Conservation (phyloP, 2,888 invertebrate species). For the Tachina lurida region DNA sequence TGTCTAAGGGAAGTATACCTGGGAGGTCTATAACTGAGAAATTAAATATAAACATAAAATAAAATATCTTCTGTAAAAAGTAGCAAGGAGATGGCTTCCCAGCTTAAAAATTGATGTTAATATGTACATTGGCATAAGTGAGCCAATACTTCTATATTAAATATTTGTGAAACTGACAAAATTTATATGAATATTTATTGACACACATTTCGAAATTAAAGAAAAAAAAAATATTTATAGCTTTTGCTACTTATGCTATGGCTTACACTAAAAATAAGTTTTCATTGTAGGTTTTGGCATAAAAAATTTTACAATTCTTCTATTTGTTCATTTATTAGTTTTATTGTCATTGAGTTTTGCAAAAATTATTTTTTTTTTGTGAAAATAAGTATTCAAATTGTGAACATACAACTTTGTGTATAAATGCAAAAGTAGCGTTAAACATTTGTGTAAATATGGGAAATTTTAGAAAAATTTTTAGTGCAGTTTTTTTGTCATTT, state of each 20-base stretch:
- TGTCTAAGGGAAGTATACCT: not conserved
- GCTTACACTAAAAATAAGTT: slow-evolving; percentile 4
- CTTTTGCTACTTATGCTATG: slow-evolving; percentile 1
- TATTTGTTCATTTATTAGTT: not conserved
- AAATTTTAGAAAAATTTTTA: slow-evolving; percentile 25
- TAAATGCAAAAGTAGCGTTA: slow-evolving; percentile 14
- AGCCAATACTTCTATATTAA: not conserved
- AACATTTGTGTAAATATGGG: slow-evolving; percentile 67
- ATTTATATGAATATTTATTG: slow-evolving; percentile 24
- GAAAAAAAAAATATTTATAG: not conserved
- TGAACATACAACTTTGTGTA: slow-evolving; percentile 8
- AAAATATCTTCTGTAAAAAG: not conserved
- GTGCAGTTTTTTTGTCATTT: not conserved
- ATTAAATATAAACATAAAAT: not conserved
- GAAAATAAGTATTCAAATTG: not conserved
- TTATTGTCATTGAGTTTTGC: slow-evolving; percentile 26
- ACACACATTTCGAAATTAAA: slow-evolving; percentile 25
- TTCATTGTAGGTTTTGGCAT: not conserved
- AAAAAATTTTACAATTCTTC: slow-evolving; percentile 41
- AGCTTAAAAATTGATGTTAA: not conserved
- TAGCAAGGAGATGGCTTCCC: not conserved
- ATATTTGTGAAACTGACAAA: slow-evolving; percentile 7
- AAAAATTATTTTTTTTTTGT: not conserved
- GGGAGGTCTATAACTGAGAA: not conserved
- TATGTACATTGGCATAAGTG: not conserved